These are phyloP conservation scores for Danionella dracula DNA, from an alignment of 2,797 vertebrate species.

Conservation along the genomic window DNA sequence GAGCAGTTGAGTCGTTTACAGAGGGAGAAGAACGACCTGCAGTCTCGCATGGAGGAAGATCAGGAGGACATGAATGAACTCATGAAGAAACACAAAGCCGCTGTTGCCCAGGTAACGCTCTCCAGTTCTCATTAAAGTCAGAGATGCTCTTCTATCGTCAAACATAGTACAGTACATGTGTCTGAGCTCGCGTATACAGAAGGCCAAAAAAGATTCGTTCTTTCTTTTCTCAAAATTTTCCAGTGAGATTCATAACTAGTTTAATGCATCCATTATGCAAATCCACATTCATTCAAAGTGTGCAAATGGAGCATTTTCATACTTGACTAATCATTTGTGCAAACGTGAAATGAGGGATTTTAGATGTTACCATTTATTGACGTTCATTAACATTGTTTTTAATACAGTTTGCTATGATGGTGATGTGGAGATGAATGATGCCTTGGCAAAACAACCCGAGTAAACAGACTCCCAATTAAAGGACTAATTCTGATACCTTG, in stretches of 20 bases:
- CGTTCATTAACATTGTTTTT: slow-evolving; percentile 10
- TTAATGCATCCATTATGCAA: neutral
- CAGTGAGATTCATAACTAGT: slow-evolving; percentile 1
- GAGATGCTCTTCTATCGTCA: neutral
- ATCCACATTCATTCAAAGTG: neutral
- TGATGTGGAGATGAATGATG: slow-evolving; percentile 48
- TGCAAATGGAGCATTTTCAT: neutral
- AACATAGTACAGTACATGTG: neutral
- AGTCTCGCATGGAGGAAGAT: slow-evolving; percentile 92
- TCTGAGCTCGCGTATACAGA: too few species aligned
- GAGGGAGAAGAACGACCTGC: slow-evolving; percentile 92
- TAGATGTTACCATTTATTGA: slow-evolving; percentile 8
- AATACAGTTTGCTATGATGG: slow-evolving; percentile 26
- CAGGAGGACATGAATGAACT: slow-evolving; percentile 97
- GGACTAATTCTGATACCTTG: slow-evolving; percentile 35
- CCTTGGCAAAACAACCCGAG: slow-evolving; percentile 32
- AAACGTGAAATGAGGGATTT: neutral
- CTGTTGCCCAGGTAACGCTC: slow-evolving; percentile 84
- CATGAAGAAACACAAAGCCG: slow-evolving; percentile 96
- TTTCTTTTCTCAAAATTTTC: neutral
- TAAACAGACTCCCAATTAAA: slow-evolving; percentile 44
- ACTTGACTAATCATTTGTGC: neutral
- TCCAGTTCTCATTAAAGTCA: neutral
- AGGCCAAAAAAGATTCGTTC: neutral
- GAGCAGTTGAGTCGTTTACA: slow-evolving; percentile 94